Base-by-base conservation (phyloP, 1,140 invertebrate genomes). In the Rhagoletis zephyria region DNA sequence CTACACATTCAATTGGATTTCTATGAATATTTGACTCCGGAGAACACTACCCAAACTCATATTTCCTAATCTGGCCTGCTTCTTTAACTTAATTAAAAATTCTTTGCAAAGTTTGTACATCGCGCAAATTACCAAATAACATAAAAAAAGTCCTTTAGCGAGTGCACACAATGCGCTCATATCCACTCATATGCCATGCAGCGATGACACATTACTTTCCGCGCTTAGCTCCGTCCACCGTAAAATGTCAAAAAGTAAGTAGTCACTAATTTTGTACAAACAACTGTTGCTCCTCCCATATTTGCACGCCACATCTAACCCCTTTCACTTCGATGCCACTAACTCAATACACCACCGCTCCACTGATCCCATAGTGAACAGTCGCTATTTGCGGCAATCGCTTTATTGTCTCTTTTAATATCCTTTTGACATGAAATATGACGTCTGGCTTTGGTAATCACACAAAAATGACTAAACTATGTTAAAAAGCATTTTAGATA, bases 401-500 rank as follows among this genome's bases (percentile, higher is more conserved):
- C 74, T 81, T 81, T 81, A 81, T 81, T 81, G 74, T 81, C 74
- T 81, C 74, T 81, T 81, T 81, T 81, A 81, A 81, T 81, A 56
- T 81, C 51, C 45, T 81, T 81, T 81, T 81, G 74, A 81, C 74
- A 81, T 81, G 74, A 81, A 81, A 81, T 81, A 81, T 81, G 74
- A 74, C 56, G 74, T 81, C 74, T 81, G 74, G 74, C 48, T 81
- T 81, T 81, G n/a, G 48, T 81, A 81, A 81, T 81, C 74, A 56
- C 19, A 81, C 48, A 81, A 81, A 81, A 56, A 81, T 59, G 45
- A 81, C 74, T 81, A 81, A 81, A 81, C 74, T 81, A 81, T 81
- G 74, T 81, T 81, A 81, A 81, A 81, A 81, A 81, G 74, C 74
- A 81, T 81, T 81, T 81, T 81, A 81, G 74, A 81, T 81, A 81